Conservation (phyloP, 2,888 invertebrate genomes). For the Phyllotreta striolata region DNA sequence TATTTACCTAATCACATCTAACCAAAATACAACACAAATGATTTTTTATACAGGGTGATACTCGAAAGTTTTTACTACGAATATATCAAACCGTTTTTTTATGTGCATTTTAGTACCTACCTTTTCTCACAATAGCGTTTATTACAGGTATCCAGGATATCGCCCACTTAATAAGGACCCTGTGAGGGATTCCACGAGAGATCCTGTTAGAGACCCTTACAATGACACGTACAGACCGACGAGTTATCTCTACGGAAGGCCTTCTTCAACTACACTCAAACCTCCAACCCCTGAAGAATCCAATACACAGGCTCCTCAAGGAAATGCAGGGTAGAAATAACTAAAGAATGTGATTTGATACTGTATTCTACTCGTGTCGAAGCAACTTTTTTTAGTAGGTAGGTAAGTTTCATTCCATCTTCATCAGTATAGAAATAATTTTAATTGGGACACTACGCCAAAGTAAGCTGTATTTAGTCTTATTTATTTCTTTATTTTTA, state of each 20-base stretch:
- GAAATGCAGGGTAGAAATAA: conserved; percentile 25
- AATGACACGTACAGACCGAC: conserved; percentile 59
- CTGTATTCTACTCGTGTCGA: neutral
- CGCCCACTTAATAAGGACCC: conserved; percentile 24
- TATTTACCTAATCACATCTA: no score
- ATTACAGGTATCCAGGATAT: conserved; percentile 17
- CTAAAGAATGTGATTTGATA: neutral
- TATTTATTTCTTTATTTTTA: no score
- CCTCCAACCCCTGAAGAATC: conserved; percentile 53
- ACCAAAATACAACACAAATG: no score
- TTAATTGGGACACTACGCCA: no score
- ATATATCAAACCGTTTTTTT: no score
- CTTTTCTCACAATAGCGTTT: neutral
- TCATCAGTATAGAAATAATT: neutral
- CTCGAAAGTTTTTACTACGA: no score
- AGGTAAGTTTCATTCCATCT: neutral
- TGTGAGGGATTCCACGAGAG: conserved; percentile 11
- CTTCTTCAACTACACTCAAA: conserved; percentile 59
- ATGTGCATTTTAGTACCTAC: neutral
- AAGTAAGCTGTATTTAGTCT: no score
- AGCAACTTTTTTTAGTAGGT: neutral
- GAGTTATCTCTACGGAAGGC: conserved; percentile 67
- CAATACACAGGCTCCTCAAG: conserved; percentile 54
- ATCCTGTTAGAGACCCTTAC: conserved; percentile 48
- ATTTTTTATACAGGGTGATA: no score